Base-by-base conservation (phyloP, 2,888 invertebrate species). In the Cerastis leucographa region DNA sequence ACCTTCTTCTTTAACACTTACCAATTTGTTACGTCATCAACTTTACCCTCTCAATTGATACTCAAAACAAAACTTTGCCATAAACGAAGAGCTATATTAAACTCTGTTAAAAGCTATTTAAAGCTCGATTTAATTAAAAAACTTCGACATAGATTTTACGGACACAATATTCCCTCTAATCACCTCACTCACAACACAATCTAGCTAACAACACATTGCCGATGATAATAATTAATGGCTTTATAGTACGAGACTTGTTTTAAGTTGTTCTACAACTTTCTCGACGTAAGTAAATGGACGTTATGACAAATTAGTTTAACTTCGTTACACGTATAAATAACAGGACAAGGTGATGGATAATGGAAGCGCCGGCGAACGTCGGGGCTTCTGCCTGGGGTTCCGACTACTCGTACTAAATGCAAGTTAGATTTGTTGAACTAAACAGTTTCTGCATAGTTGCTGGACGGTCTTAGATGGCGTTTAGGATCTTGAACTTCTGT, bases 301-400 rank as follows among this genome's bases (percentile, higher is more conserved):
- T 82, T 87, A 87, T 85, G 86, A 87, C 75, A 86, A 86, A 86
- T 86, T 86, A 81, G 80, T 83, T 76, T 81, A 85, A 87, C 80
- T 86, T 85, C 25, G 77, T 74, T 85, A 76, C 76, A 77, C 70
- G 68, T 87, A 80, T 82, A 82, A 82, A 82, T 78, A 83, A 75
- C 68, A 68, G 46, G 76, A 77, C 80, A 80, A 80, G 64, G 80
- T 87, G 83, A 87, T 85, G 74, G 82, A 87, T 86, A 85, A 75
- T 74, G 78, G 46, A 11, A 42, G 42, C 29, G n/a, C 40, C 22
- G 49, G 42, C 17, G 44, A 25, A 42, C 35, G 61, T 61, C 22
- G 46, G 44, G 46, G 77, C 65, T 69, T 67, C 74, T 65, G 66
- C 64, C 49, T n/a, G 64, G 17, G 71, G 76, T 61, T 35, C 35